phyloP scores from a whole-genome alignment of 2,113 vertebrate species.

The Paradisaea rubra region DNA sequence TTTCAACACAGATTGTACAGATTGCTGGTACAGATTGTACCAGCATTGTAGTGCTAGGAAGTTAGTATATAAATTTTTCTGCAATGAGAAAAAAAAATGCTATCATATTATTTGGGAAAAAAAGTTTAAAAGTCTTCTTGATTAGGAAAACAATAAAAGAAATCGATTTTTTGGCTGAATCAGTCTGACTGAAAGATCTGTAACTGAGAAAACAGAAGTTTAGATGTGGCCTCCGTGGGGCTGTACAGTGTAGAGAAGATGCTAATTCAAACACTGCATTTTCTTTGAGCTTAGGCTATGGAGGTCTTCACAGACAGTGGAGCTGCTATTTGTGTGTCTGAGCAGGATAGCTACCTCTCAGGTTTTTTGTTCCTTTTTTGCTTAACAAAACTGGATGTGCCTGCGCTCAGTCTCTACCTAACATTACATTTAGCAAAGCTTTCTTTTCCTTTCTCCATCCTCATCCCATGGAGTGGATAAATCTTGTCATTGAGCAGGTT shows the following conservation, averaged over 20 bases:
- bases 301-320: neutral
- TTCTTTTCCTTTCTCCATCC: neutral
- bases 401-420: neutral
- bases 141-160: neutral
- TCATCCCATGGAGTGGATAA: neutral
- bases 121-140: neutral
- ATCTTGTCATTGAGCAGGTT: neutral
- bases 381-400: neutral
- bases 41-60: neutral
- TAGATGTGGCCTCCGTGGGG: neutral
- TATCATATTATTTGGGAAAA: rapidly evolving
- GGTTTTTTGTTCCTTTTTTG: neutral
- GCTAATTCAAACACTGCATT: neutral
- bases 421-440: neutral
- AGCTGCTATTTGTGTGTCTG: neutral
- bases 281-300: neutral
- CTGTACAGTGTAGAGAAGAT: neutral
- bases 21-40: neutral
- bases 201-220: neutral
- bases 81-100: neutral
- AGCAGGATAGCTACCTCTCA: neutral
- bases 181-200: neutral
- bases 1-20: neutral
- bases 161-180: neutral
- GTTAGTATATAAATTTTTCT: neutral